Base-by-base conservation (phyloP, 2,113 vertebrate species). In the Mugil cephalus region DNA sequence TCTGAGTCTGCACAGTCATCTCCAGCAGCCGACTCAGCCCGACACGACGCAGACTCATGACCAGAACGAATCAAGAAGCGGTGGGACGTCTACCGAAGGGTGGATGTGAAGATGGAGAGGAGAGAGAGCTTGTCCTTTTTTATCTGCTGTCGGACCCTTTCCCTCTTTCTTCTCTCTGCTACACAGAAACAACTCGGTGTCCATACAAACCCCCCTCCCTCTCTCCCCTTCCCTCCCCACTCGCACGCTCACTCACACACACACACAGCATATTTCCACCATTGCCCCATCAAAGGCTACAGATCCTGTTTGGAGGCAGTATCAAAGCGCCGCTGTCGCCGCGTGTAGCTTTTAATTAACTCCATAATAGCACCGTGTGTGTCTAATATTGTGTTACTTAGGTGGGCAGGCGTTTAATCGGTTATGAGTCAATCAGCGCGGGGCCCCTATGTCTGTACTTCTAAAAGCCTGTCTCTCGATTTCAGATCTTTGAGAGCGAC, bases 401-500 rank as follows among this genome's bases (percentile, higher is more conserved):
- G 67, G 81, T 72, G 68, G 68, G 64, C 7, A 59, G 64, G 35
- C 47, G 52, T 58, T 74, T 83, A 80, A 78, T 83, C 10, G 53
- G 51, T 67, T 12, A 56, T 83, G 82, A 89, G 64, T 83, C 83
- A 81, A 59, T 79, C 58, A 43, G 50, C 42, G n/a, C 14, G 79
- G 63, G 77, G 67, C 64, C 87, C 74, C 47, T 43, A 51, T 64
- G 76, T 83, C 81, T 90, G 53, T 39, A 13, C 62, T 15, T 55
- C 52, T 81, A 13, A 83, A 65, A n/a, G 39, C 69, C 39, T 53
- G 47, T 76, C 21, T 65, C 35, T 86, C 70, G 64, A 51, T 90
- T 90, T 81, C 88, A 97, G 96, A 89, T 97, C 88, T 96, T 98
- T 90, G 97, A 97, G 79, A 88, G 94, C 34, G 81, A 93, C 42